Conservation (phyloP, 2,888 invertebrate genomes). For the Xestoiulus laeticollis region DNA sequence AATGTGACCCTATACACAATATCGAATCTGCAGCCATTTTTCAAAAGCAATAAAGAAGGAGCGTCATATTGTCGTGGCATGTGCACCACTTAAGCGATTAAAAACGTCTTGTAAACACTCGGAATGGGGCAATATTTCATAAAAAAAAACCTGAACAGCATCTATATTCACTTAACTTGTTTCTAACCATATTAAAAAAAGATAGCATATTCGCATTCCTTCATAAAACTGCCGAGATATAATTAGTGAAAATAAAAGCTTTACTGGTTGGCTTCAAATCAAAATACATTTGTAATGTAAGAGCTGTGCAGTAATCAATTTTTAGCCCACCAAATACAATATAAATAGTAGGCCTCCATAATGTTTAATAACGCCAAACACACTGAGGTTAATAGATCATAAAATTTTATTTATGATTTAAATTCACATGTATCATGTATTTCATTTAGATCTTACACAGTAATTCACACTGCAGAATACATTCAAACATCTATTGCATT, state of each 20-base stretch:
- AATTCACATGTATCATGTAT: no score
- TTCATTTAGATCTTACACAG: no score
- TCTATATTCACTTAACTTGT: not conserved
- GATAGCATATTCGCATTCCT: not conserved
- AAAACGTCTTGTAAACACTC: slow-evolving; percentile 39
- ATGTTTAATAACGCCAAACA: no score
- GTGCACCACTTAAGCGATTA: slow-evolving; percentile 41
- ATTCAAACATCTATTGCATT: no score
- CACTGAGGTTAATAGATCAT: no score
- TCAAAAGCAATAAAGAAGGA: slow-evolving; percentile 35
- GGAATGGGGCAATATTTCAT: slow-evolving; percentile 34
- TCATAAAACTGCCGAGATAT: not conserved
- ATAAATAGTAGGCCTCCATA: no score
- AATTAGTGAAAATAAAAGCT: slow-evolving; percentile 24
- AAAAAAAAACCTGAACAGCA: not conserved
- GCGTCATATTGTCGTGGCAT: slow-evolving; percentile 35
- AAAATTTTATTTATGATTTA: no score
- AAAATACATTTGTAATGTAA: not conserved
- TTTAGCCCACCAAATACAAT: no score
- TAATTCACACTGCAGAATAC: no score
- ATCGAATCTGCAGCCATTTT: slow-evolving; percentile 36
- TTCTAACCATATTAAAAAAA: not conserved
- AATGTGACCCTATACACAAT: not conserved
- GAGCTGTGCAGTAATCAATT: not conserved
- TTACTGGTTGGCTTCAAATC: not conserved